Conservation (phyloP, 1,140 invertebrate species). For the Bombus cullumanus region DNA sequence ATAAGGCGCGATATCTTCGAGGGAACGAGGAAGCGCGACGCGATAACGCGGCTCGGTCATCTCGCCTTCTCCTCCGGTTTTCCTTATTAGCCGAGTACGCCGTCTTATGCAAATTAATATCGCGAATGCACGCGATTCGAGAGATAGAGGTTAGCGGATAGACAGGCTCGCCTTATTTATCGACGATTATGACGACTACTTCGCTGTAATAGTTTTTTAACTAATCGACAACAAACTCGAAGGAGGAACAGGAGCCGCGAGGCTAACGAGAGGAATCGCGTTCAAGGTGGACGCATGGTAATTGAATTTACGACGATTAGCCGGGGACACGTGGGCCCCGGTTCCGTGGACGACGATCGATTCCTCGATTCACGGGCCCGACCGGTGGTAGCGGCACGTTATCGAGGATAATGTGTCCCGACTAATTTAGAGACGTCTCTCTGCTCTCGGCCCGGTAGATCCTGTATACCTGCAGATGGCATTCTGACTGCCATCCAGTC, state of each 20-base stretch:
- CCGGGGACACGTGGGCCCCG: conserved; percentile 34
- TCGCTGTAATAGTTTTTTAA: no score
- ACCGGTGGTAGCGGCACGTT: conserved; percentile 74
- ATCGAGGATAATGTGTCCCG: conserved; percentile 81
- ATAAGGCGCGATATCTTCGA: no score
- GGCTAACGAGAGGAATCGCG: not conserved
- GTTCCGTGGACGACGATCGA: conserved; percentile 63
- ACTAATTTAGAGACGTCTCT: conserved; percentile 81
- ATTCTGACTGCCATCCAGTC: conserved; percentile 77
- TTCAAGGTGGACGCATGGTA: conserved; percentile 9
- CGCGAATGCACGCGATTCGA: no score
- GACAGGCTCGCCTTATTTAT: no score
- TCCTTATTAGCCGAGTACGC: no score
- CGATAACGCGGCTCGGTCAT: no score
- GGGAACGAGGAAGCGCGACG: no score
- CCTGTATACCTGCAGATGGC: conserved; percentile 77
- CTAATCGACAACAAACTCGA: no score
- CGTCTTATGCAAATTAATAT: no score
- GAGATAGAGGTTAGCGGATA: no score
- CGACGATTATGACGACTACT: no score
- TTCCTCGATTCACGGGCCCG: conserved; percentile 69
- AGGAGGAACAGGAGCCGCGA: not conserved
- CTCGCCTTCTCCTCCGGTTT: no score
- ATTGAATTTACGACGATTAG: conserved; percentile 69
- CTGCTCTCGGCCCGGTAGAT: conserved; percentile 64